These are phyloP conservation scores for Octopus sinensis DNA, from an alignment of 1,140 invertebrate genomes.

Conservation along the genomic window DNA sequence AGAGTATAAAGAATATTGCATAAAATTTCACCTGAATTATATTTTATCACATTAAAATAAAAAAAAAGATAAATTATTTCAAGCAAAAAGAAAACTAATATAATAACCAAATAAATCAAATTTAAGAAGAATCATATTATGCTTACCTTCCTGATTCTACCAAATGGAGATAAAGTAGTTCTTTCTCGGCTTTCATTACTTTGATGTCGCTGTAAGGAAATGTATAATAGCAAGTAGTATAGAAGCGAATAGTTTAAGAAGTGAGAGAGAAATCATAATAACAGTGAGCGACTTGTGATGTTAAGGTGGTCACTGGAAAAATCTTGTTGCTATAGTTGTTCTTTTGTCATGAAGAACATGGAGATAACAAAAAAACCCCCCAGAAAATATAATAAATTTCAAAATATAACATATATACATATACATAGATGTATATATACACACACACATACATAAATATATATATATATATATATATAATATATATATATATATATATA, in stretches of 20 bases:
- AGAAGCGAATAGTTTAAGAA: not conserved
- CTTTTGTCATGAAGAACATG: no score
- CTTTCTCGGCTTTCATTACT: not conserved
- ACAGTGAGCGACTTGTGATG: not conserved
- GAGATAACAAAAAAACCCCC: no score
- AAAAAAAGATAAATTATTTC: no score
- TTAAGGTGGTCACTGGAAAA: not conserved
- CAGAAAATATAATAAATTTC: no score
- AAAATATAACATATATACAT: not conserved
- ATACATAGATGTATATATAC: not conserved
- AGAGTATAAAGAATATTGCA: no score
- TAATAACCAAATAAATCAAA: no score
- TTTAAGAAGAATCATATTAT: not conserved
- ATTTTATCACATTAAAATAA: no score
- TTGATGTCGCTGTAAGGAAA: not conserved
- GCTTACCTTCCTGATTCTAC: not conserved
- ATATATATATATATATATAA: not conserved
- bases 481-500: not conserved
- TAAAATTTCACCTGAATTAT: no score
- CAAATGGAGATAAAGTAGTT: not conserved
- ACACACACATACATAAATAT: not conserved
- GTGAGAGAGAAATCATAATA: not conserved
- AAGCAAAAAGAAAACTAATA: no score
- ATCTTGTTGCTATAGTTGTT: not conserved
- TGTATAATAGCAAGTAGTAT: not conserved